These are phyloP conservation scores for Drosophila setosimentum DNA, from an alignment of 2,888 invertebrate genomes.

Conservation along the genomic window DNA sequence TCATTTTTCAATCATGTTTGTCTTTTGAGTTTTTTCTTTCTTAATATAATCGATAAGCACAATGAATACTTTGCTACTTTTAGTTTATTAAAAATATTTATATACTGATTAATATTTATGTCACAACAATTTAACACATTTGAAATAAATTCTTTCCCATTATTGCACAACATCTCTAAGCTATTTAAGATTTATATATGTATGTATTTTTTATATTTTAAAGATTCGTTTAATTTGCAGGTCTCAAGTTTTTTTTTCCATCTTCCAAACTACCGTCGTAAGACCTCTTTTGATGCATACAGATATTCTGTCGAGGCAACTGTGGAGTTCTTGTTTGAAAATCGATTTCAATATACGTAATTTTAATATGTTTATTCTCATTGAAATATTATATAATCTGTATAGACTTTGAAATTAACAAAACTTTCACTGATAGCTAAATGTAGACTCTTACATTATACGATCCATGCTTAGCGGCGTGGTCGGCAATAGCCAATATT, in stretches of 20 bases:
- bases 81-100: not conserved
- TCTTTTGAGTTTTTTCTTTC: not conserved
- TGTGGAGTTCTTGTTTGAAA: not conserved
- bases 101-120: not conserved
- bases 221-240: not conserved
- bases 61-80: not conserved
- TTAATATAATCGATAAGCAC: not conserved
- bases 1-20: constrained; percentile 27
- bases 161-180: too few species aligned
- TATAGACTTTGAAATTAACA: not conserved
- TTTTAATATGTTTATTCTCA: not conserved
- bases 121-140: not conserved
- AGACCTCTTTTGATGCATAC: not conserved
- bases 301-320: not conserved
- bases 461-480: not conserved
- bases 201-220: not conserved
- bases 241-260: not conserved
- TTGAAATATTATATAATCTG: not conserved
- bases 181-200: too few species aligned
- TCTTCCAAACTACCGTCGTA: not conserved
- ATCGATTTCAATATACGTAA: not conserved
- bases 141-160: not conserved
- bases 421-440: not conserved
- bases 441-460: not conserved
- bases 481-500: not conserved